These are phyloP conservation scores for Alca torda DNA, from an alignment of 2,797 vertebrate genomes.

Conservation along the genomic window DNA sequence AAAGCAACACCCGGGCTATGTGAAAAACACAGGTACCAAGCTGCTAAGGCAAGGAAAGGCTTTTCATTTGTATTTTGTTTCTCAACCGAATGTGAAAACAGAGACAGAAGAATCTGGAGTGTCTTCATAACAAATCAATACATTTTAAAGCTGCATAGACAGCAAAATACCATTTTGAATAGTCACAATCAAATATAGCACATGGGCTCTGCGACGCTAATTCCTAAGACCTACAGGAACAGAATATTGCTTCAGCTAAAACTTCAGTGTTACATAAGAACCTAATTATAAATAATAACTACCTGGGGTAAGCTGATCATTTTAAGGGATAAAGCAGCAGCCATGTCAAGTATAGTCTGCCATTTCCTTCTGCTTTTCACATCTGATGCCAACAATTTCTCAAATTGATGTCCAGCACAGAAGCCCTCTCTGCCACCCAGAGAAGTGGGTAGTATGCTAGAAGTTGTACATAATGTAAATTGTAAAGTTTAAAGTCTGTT, in stretches of 20 bases:
- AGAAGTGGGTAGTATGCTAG: not conserved
- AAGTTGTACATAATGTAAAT: not conserved
- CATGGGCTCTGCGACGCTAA: fast-evolving
- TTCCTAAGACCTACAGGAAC: not conserved
- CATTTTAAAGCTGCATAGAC: not conserved
- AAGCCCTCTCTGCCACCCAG: not conserved
- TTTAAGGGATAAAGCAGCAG: not conserved
- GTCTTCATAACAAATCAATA: not conserved
- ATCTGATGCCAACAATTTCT: not conserved
- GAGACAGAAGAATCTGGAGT: not conserved
- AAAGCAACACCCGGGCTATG: not conserved
- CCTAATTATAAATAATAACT: not conserved
- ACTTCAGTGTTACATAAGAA: not conserved
- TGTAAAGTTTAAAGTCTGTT: not conserved
- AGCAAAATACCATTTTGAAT: not conserved
- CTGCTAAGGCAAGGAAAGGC: not conserved
- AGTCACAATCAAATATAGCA: not conserved
- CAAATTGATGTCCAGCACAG: not conserved
- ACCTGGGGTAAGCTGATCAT: not conserved
- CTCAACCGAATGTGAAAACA: not conserved
- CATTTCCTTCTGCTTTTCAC: not conserved
- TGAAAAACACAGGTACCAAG: not conserved
- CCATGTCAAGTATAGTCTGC: not conserved
- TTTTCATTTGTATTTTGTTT: not conserved
- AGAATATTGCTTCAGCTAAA: not conserved